A percentile compares a stretch with the other conserved stretches of the same genome.
Conservation (phyloP, 2,888 invertebrate genomes). For the Drosophila histrio region DNA sequence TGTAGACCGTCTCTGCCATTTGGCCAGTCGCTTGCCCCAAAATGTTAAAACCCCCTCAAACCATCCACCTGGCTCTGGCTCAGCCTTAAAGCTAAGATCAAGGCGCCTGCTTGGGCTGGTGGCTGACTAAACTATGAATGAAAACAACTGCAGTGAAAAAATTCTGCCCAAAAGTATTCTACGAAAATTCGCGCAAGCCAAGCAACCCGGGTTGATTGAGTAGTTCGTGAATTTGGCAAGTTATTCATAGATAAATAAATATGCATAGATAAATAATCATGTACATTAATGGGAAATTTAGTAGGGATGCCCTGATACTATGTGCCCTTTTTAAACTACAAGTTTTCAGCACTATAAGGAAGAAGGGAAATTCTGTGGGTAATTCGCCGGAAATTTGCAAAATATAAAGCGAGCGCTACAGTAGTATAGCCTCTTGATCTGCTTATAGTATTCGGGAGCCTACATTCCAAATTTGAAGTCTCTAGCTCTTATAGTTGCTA, state of each 20-base stretch:
- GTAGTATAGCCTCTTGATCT: no score
- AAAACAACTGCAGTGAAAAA: conserved; percentile 49
- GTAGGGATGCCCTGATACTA: no score
- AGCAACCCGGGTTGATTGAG: not conserved
- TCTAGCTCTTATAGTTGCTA: no score
- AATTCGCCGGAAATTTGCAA: no score
- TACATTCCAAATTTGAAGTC: no score
- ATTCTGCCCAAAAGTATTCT: conserved; percentile 44
- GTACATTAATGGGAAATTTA: not conserved
- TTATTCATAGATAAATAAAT: not conserved
- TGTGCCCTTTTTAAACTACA: no score
- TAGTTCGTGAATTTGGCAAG: not conserved
- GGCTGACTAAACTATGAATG: conserved; percentile 60
- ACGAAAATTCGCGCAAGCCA: conserved; percentile 19
- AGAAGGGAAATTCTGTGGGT: no score
- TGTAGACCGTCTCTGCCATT: conserved; percentile 38
- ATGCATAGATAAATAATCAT: not conserved
- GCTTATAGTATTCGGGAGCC: no score
- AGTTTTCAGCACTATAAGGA: no score
- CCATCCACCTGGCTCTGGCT: not conserved
- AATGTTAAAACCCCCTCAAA: conserved; percentile 28
- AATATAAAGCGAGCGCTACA: no score
- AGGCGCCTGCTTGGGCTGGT: conserved; percentile 22
- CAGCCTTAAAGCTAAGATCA: conserved; percentile 60
- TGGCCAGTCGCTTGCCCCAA: conserved; percentile 36